Base-by-base conservation (phyloP, 1,140 invertebrate genomes). In the Caenorhabditis briggsae region DNA sequence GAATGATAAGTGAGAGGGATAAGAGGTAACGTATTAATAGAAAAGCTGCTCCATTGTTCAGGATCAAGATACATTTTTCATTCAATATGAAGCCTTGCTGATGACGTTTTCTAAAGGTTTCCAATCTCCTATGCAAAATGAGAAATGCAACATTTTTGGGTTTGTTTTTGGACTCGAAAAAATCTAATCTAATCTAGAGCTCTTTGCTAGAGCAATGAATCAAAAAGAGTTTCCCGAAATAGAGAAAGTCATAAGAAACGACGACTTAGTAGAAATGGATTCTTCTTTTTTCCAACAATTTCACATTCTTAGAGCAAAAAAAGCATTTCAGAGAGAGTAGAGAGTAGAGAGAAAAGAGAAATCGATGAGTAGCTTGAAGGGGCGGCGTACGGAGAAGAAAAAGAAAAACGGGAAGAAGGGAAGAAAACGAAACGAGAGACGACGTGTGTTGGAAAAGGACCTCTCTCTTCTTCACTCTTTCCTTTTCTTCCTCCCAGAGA, bases 401-500 rank as follows among this genome's bases (percentile, higher is more conserved):
- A 70, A 48, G 23, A 20, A 70, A 70, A 70, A 70, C 14, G 41
- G 64, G 41, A 78, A 50, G 23, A 78, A 33, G 23, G 50, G 46
- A 78, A 78, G 46, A 78, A 78, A 78, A 78, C 70, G 70, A 78
- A 78, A 78, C 70, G 70, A 78, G 70, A 78, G 70, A 78, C n/a
- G 46, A 46, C 41, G 43, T 70, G 64, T 33, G 41, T 50, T 11
- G 70, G 50, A 53, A 78, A 78, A n/a, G 70, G 70, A 78, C 70
- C 70, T 25, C 23, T 25, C 23, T 65, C 58, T n/a, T 41, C 61
- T 33, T 12, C 23, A 11, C 64, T 18, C 18, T n/a, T 46, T n/a
- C 53, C 70, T 41, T 9, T 41, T 50, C 46, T 50, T 53, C 46
- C 46, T 20, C n/a, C 11, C 11, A 8, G 14, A 23, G 23, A 78